A percentile compares a stretch with the other conserved stretches of the same genome.
Evolutionary conservation across 2,797 vertebrate species (phyloP).

Genomic region (Sebastes diploproa): DNA sequence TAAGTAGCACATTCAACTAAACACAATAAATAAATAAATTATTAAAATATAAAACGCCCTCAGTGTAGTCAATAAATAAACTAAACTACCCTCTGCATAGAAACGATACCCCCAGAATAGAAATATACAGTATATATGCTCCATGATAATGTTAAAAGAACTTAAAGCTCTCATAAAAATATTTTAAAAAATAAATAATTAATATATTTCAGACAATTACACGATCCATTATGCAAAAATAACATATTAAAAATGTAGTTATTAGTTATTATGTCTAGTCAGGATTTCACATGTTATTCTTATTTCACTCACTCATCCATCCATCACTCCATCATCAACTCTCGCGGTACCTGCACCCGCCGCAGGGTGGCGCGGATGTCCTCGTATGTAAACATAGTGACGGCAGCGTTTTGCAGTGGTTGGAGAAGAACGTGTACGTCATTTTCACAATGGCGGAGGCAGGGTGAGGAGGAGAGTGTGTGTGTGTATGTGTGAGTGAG

Average conservation of each 20-base stretch:
- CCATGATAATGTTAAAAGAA: too few species aligned
- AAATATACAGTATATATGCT: too few species aligned
- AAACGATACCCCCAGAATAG: too few species aligned
- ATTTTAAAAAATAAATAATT: accelerated
- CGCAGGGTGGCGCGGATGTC: constrained; percentile 74
- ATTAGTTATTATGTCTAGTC: not conserved
- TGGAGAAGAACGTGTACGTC: constrained; percentile 86
- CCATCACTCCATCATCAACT: not conserved
- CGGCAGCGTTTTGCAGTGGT: constrained; percentile 84
- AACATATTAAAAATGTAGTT: not conserved
- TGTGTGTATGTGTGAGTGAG: constrained; percentile 65
- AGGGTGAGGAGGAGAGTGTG: constrained; percentile 82
- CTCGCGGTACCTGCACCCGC: constrained; percentile 5
- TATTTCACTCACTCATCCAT: not conserved
- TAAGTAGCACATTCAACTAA: too few species aligned
- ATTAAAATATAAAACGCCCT: too few species aligned
- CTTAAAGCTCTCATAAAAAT: too few species aligned
- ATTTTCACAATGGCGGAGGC: constrained; percentile 89
- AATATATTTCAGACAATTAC: too few species aligned
- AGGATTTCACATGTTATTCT: not conserved
- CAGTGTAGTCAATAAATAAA: too few species aligned
- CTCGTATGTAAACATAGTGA: constrained; percentile 84
- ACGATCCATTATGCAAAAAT: not conserved
- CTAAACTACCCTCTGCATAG: too few species aligned
- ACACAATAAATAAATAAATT: too few species aligned